Evolutionary conservation across 1,140 invertebrate genomes (phyloP), one percentile per base, ranked within the genome.

Genomic region (Drosophila ambigua): DNA sequence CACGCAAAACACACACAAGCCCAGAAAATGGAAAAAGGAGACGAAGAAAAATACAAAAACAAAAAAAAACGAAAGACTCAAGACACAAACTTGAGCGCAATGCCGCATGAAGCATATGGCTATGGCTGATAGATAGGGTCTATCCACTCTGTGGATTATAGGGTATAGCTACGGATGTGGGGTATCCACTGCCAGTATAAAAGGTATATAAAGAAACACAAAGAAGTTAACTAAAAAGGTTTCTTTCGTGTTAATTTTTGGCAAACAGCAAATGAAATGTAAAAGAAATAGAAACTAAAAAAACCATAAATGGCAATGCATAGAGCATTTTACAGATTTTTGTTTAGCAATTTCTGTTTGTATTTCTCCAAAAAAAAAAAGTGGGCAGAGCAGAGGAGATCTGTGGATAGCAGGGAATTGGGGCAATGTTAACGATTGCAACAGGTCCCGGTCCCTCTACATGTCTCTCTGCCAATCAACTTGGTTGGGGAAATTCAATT

Each of bases 341-440:
- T 26, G 64, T 61, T 54, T 39, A 23, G 24, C 43, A 28, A 13
- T 75, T 68, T 83, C 55, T 84, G 79, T 84, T 83, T 72, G 76
- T 78, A 79, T 84, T 72, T 76, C 66, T 39, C 51, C 67, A 15
- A 49, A 26, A 64, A 66, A 61, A 63, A 68, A 8, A 55, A 63
- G 60, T 46, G 46, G 31, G 43, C 35, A 45, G 69, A 11, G 15
- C 73, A 6, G 51, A 46, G 55, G 31, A 31, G 3, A 31, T 16
- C 49, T 11, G 7, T 57, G 44, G 35, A 48, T 64, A 9, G 15
- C 73, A 8, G 50, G 51, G 54, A 7, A 78, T 84, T 85, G 78
- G 78, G 54, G 80, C 77, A 84, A 84, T 80, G 77, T 72, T 80
- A 84, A 85, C 84, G 77, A 85, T 84, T 84, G 80, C 80, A 84